phyloP scores from a whole-genome alignment of 2,888 invertebrate species.

The Drosophila birchii region DNA sequence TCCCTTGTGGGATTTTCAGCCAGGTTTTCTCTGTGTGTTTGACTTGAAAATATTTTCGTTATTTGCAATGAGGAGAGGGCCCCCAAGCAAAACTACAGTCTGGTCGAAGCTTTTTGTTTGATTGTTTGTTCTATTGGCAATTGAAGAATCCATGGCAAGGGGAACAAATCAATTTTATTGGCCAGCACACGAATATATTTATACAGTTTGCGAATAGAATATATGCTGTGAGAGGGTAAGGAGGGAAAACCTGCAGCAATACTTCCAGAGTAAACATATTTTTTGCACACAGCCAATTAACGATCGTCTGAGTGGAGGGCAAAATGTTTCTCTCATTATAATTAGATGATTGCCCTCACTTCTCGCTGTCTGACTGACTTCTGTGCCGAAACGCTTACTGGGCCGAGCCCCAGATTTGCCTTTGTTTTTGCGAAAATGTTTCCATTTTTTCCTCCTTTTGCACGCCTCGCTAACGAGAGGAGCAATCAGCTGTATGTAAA shows the following conservation, averaged over 20 bases:
- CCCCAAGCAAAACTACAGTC: slow-evolving; percentile 28
- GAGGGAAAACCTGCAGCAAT: slow-evolving; percentile 5
- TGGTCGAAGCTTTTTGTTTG: slow-evolving; percentile 21
- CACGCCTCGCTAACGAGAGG: slow-evolving; percentile 34
- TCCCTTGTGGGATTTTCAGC: neutral
- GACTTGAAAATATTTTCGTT: slow-evolving; percentile 33
- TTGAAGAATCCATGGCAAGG: slow-evolving; percentile 18
- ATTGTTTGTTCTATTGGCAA: slow-evolving; percentile 41
- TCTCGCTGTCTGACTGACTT: slow-evolving; percentile 7
- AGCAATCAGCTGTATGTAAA: slow-evolving; percentile 30
- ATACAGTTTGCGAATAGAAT: slow-evolving; percentile 9
- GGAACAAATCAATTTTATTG: slow-evolving; percentile 35
- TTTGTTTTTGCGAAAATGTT: slow-evolving; percentile 40
- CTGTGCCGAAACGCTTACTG: slow-evolving; percentile 17
- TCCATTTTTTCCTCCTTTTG: slow-evolving; percentile 21
- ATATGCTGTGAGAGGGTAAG: neutral
- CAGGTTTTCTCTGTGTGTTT: slow-evolving; percentile 26
- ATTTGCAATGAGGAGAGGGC: slow-evolving; percentile 22
- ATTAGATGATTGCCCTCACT: slow-evolving; percentile 41
- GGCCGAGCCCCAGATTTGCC: slow-evolving; percentile 31
- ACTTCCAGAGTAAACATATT: slow-evolving; percentile 31
- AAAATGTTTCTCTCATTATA: slow-evolving; percentile 49
- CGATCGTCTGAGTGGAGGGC: slow-evolving; percentile 38
- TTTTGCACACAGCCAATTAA: slow-evolving; percentile 29
- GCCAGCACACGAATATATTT: slow-evolving; percentile 18